phyloP scores from a whole-genome alignment of 2,113 vertebrate genomes.

The Tichodroma muraria region DNA sequence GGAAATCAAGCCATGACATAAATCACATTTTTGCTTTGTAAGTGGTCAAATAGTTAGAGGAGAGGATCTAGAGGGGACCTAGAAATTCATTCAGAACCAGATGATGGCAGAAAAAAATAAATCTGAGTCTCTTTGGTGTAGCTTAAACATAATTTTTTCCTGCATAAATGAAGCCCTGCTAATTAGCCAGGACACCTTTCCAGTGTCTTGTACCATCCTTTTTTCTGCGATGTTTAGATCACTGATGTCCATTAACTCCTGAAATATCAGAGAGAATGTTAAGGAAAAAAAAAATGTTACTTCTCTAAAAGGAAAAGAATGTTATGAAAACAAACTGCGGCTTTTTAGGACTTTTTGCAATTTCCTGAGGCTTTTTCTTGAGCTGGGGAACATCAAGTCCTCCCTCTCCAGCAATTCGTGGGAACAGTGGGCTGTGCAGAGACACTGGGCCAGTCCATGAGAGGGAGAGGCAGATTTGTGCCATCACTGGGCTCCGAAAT shows the following conservation, averaged over 20 bases:
- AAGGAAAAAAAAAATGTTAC: not conserved
- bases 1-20: not conserved
- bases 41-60: not conserved
- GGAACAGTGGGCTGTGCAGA: slow-evolving; percentile 13
- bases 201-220: not conserved
- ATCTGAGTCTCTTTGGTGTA: not conserved
- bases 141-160: not conserved
- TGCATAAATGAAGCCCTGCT: not conserved
- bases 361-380: slow-evolving; percentile 59
- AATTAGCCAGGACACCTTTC: not conserved
- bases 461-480: not conserved
- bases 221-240: not conserved
- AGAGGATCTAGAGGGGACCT: not conserved
- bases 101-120: not conserved
- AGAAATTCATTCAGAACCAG: not conserved
- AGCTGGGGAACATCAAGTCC: slow-evolving; percentile 52
- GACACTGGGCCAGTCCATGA: not conserved
- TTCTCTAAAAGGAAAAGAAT: slow-evolving; percentile 60
- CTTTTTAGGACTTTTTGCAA: slow-evolving; percentile 64
- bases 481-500: not conserved
- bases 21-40: not conserved
- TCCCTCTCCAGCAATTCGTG: slow-evolving; percentile 27
- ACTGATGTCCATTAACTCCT: slow-evolving; percentile 23
- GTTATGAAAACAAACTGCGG: slow-evolving; percentile 54
- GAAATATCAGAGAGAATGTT: not conserved